phyloP scores from a whole-genome alignment of 1,140 invertebrate species.

The Cotesia chilonis region DNA sequence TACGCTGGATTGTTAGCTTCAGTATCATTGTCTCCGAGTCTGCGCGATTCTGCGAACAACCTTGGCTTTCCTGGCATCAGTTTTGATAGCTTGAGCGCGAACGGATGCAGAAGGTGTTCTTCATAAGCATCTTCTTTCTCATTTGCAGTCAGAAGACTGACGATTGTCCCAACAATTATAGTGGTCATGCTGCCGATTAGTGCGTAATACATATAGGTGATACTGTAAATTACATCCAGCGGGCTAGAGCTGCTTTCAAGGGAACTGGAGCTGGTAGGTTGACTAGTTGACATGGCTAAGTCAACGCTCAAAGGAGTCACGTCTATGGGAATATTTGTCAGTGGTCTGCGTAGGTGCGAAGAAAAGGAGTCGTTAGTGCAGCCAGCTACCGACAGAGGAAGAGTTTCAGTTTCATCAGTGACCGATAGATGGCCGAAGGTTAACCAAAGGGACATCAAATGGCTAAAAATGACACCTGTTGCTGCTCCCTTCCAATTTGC shows the following conservation, averaged over 20 bases:
- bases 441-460: slow-evolving; percentile 73
- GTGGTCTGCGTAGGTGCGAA: slow-evolving; percentile 63
- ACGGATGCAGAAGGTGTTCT: slow-evolving; percentile 73
- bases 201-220: slow-evolving; percentile 82
- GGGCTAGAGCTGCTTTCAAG: slow-evolving; percentile 37
- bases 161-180: slow-evolving; percentile 70
- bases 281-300: slow-evolving; percentile 17
- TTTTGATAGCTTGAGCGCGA: slow-evolving; percentile 69
- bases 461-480: slow-evolving; percentile 73
- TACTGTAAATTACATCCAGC: slow-evolving; percentile 70
- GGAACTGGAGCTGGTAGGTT: slow-evolving; percentile 17
- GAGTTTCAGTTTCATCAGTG: slow-evolving; percentile 56
- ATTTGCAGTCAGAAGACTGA: slow-evolving; percentile 72
- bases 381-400: slow-evolving; percentile 70
- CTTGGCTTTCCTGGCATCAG: slow-evolving; percentile 67
- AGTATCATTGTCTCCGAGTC: slow-evolving; percentile 45
- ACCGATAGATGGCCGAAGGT: slow-evolving; percentile 69
- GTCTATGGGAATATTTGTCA: not conserved
- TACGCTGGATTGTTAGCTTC: slow-evolving; percentile 42
- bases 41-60: slow-evolving; percentile 51
- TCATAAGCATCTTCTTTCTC: slow-evolving; percentile 73
- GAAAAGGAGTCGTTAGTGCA: slow-evolving; percentile 75
- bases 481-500: slow-evolving; percentile 80
- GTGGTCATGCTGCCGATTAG: slow-evolving; percentile 75
- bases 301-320: not conserved